Base-by-base conservation (phyloP, 2,888 invertebrate genomes). In the Philhelius pedissequus region DNA sequence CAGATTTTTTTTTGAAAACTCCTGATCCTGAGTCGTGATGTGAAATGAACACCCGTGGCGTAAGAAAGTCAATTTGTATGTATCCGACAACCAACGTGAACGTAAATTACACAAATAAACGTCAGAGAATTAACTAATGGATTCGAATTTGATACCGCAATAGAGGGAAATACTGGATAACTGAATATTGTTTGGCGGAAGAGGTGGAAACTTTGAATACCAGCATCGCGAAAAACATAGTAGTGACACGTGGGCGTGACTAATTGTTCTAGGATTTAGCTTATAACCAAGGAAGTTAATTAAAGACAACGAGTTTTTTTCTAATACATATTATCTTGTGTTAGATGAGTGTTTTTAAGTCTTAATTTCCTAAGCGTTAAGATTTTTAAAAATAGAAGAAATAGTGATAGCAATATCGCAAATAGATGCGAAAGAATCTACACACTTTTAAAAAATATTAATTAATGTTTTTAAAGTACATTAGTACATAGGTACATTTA, bases 71-170 rank as follows among this genome's bases (percentile, higher is more conserved):
- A 82, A 82, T 78, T 73, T 82, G 73, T 73, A 73, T 54, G 48
- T 73, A 73, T 68, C 38, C 68, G 71, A 73, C 62, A 20, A 20
- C 68, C 54, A 78, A 82, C 40, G 73, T 54, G 62, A 78, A 82
- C 40, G 73, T 54, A 73, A 82, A 73, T 82, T 73, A 82, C 78
- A 78, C 77, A 82, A 82, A 82, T 82, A 78, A 82, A 73, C 73
- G 77, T 78, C 77, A 68, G 62, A 60, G 73, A 73, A 78, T 73
- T 68, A 82, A 82, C 82, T 78, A 82, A 82, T 82, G 82, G 82
- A 73, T 82, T 78, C 48, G 73, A 73, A 82, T 73, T 73, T 73
- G 68, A 82, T 78, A 77, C 68, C 68, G 77, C 54, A 68, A 77
- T 64, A 73, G n/a, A n/a, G 78, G 73, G 77, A 82, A 82, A 77